Evolutionary conservation across 1,140 invertebrate genomes (phyloP).

Genomic region (Tigriopus japonicus): DNA sequence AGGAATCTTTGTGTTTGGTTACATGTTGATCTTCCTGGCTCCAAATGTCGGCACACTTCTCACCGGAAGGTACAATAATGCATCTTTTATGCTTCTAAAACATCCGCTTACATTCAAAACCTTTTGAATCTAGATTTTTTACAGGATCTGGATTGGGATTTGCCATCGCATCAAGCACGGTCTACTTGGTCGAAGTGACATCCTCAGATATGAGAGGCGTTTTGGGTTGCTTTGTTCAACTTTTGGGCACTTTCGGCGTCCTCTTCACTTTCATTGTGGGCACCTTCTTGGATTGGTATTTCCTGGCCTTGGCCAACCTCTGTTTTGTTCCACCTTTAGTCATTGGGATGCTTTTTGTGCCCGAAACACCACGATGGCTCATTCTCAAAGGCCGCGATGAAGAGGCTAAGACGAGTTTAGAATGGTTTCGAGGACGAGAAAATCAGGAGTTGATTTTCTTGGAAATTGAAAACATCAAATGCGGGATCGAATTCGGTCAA

Average conservation of each 20-base stretch:
- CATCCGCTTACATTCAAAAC: neutral
- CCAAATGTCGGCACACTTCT: neutral
- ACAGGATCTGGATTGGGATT: slow-evolving; percentile 14
- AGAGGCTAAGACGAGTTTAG: slow-evolving; percentile 47
- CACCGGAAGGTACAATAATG: neutral
- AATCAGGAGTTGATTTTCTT: slow-evolving; percentile 23
- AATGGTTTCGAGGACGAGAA: slow-evolving; percentile 50
- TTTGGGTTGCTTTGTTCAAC: slow-evolving; percentile 15
- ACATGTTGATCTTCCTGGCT: neutral
- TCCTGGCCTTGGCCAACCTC: slow-evolving; percentile 8
- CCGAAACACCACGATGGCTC: slow-evolving; percentile 68
- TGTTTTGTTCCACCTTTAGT: slow-evolving; percentile 44
- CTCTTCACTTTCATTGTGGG: neutral
- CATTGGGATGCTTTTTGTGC: slow-evolving; percentile 56
- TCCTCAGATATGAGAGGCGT: slow-evolving; percentile 17
- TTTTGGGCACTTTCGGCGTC: neutral
- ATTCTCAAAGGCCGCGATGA: slow-evolving; percentile 6
- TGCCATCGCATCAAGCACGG: slow-evolving; percentile 13
- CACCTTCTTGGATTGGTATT: slow-evolving; percentile 3
- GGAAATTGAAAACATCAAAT: slow-evolving; percentile 14
- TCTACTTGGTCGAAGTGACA: slow-evolving; percentile 18
- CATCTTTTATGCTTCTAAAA: too few relatives aligned
- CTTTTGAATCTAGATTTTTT: neutral
- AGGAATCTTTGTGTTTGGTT: neutral
- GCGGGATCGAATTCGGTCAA: neutral